Evolutionary conservation across 30 jellyfish, hydroid and myxozoan genomes (phyloP).

Genomic region (Rhopilema esculentum): DNA sequence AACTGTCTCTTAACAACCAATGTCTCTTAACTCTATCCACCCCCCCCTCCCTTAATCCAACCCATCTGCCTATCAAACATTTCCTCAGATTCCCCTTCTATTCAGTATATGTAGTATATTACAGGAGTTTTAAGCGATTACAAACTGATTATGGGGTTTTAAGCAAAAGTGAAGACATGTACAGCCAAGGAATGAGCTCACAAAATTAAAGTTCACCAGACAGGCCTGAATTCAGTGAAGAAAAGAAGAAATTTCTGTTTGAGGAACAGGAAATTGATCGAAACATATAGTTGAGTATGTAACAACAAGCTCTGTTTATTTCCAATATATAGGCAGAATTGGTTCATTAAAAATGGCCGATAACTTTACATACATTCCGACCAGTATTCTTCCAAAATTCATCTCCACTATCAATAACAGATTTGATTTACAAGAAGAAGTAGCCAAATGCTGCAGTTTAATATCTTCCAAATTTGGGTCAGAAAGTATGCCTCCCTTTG

Average conservation of each 20-base stretch:
- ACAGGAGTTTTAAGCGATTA: no score
- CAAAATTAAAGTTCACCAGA: neutral
- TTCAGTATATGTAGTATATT: no score
- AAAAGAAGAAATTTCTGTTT: neutral
- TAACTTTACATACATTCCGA: conserved; percentile 6
- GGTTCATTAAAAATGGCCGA: neutral
- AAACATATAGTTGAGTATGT: neutral
- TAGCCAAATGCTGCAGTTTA: neutral
- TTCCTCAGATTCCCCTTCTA: no score
- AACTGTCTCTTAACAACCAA: no score
- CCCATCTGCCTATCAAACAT: no score
- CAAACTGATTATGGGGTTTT: no score
- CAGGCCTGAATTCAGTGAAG: neutral
- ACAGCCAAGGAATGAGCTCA: no score
- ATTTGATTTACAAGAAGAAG: conserved; percentile 8
- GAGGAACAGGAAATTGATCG: neutral
- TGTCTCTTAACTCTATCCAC: no score
- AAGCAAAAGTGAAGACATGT: no score
- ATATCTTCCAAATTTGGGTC: neutral
- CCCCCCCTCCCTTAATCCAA: no score
- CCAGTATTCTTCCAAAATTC: neutral
- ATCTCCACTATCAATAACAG: neutral
- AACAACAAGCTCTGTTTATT: neutral
- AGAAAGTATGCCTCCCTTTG: neutral
- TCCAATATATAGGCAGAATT: neutral